A percentile compares a stretch with the other conserved stretches of the same genome.
Conservation (phyloP, 2,888 invertebrate genomes). For the Cerastis rubricosa region DNA sequence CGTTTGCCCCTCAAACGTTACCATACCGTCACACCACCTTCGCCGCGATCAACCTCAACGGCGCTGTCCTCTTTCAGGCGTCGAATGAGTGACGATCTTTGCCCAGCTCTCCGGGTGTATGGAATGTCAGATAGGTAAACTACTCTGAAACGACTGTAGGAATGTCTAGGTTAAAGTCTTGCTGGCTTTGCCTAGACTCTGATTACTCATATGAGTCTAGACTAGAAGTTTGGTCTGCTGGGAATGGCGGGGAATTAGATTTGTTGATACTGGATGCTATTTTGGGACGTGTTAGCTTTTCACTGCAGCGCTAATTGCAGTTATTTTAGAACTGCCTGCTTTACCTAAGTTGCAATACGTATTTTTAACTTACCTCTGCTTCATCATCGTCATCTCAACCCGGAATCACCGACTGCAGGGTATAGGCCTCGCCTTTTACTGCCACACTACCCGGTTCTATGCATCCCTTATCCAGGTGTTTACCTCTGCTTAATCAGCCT, state of each 20-base stretch:
- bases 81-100: background rate
- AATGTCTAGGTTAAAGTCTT: conserved; percentile 15
- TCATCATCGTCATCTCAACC: no score
- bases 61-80: background rate
- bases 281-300: conserved; percentile 11
- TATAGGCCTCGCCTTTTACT: no score
- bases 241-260: conserved; percentile 30
- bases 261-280: conserved; percentile 5
- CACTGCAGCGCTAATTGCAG: background rate
- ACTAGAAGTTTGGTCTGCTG: conserved; percentile 34
- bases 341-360: background rate
- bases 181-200: conserved; percentile 37
- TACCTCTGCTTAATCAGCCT: background rate
- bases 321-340: background rate
- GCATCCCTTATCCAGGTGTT: no score
- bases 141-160: background rate
- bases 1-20: background rate
- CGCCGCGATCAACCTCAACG: background rate
- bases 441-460: no score
- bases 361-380: background rate
- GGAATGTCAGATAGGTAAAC: background rate
- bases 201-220: conserved; percentile 51
- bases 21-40: background rate
- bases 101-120: background rate
- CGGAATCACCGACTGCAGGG: no score